These are phyloP conservation scores for Empis stercorea DNA, from an alignment of 2,888 invertebrate genomes.

Conservation along the genomic window DNA sequence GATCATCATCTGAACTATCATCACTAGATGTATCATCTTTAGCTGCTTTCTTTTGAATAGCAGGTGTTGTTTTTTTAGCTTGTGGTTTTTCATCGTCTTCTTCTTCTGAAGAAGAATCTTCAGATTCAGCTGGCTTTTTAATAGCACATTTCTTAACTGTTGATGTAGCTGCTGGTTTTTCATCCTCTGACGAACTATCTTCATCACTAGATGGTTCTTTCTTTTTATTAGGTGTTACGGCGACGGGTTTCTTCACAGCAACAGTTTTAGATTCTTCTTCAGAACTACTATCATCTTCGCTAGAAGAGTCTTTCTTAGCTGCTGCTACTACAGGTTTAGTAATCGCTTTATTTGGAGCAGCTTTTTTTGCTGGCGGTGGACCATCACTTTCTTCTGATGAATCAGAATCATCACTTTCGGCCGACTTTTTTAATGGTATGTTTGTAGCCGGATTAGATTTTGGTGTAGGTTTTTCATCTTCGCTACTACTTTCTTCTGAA, in stretches of 20 bases:
- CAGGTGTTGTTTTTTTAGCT: conserved; percentile 14
- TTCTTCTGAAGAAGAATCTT: conserved; percentile 7
- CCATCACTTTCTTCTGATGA: conserved; percentile 12
- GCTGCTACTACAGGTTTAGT: conserved; percentile 13
- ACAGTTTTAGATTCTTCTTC: conserved; percentile 9
- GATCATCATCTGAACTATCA: conserved; percentile 30
- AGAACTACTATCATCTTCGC: conserved; percentile 14
- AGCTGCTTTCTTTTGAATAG: neutral
- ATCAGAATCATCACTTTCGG: conserved; percentile 6
- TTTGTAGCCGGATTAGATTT: conserved; percentile 25
- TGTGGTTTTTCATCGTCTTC: conserved; percentile 13
- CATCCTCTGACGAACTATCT: conserved; percentile 25
- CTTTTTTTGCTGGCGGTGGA: conserved; percentile 2
- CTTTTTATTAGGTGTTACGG: neutral
- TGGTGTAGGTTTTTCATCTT: conserved; percentile 14
- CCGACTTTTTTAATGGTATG: conserved; percentile 3
- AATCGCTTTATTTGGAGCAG: conserved; percentile 9
- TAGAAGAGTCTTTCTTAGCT: conserved; percentile 10
- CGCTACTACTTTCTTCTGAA: conserved; percentile 8
- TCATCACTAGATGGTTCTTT: conserved; percentile 23
- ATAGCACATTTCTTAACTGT: conserved; percentile 4
- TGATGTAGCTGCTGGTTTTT: conserved; percentile 2
- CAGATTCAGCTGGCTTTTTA: conserved; percentile 10
- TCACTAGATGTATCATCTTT: conserved; percentile 23
- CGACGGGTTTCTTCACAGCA: conserved; percentile 9